A percentile compares a stretch with the other conserved stretches of the same genome.
These are phyloP conservation scores for Mesembrinibis cayennensis DNA, from an alignment of 2,113 vertebrate genomes.

Conservation along the genomic window DNA sequence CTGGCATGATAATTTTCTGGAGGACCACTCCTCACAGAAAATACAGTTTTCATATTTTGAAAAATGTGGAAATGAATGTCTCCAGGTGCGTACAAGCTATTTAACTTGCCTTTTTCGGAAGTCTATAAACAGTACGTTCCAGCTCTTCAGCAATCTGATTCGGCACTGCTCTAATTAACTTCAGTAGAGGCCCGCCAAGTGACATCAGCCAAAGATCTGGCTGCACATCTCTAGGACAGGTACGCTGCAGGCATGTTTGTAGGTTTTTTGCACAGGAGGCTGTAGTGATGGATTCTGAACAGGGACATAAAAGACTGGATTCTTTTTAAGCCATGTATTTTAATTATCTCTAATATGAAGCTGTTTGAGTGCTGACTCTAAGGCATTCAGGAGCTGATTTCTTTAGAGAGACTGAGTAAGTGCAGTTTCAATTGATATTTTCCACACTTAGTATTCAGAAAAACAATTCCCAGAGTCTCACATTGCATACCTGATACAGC, in stretches of 20 bases:
- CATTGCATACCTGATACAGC: not conserved
- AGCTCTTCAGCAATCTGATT: not conserved
- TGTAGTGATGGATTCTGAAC: not conserved
- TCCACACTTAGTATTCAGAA: conserved; percentile 15
- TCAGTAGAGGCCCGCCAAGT: not conserved
- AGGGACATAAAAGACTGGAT: not conserved
- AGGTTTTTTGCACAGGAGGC: not conserved
- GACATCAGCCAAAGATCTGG: not conserved
- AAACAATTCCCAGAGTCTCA: conserved; percentile 21
- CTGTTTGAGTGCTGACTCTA: not conserved
- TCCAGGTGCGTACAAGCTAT: not conserved
- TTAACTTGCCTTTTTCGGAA: not conserved
- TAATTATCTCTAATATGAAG: not conserved
- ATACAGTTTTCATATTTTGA: not conserved
- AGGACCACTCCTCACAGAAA: not conserved
- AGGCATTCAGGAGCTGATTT: not conserved
- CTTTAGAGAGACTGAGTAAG: not conserved
- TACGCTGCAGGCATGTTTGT: not conserved
- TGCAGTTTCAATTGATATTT: conserved; percentile 23
- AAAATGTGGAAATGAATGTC: not conserved
- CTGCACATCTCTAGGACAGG: not conserved
- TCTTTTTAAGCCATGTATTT: not conserved
- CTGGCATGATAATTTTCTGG: not conserved
- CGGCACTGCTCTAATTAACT: not conserved
- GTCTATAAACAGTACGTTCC: not conserved